These are phyloP conservation scores for Pyrgilauda ruficollis DNA, from an alignment of 2,113 vertebrate genomes.

Conservation along the genomic window DNA sequence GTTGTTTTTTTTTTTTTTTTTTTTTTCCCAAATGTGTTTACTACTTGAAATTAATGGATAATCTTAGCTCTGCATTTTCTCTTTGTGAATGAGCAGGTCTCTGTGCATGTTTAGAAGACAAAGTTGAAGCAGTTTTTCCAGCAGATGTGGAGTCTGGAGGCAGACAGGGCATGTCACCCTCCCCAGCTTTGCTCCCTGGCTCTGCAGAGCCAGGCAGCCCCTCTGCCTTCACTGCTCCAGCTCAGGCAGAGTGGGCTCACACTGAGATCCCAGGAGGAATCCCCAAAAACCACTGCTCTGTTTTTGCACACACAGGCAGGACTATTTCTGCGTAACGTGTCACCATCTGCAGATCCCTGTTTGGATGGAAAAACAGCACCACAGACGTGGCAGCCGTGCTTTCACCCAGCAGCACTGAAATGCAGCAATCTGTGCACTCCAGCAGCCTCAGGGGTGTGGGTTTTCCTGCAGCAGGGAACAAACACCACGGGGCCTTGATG, in stretches of 20 bases:
- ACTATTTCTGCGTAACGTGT: background rate
- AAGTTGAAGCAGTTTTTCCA: background rate
- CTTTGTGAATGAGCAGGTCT: background rate
- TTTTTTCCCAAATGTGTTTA: background rate
- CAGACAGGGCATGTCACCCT: background rate
- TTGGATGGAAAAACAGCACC: background rate
- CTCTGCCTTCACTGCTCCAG: background rate
- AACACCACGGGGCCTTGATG: background rate
- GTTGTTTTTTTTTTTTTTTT: too few relatives aligned
- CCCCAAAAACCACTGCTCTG: background rate
- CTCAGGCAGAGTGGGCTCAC: background rate
- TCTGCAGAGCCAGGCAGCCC: background rate
- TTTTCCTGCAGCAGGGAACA: background rate
- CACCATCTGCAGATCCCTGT: background rate
- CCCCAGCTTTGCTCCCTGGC: background rate
- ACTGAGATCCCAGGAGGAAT: background rate
- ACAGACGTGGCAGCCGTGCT: background rate
- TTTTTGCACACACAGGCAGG: background rate
- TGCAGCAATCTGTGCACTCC: background rate
- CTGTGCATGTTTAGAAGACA: background rate
- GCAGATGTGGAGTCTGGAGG: background rate
- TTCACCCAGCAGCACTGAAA: background rate
- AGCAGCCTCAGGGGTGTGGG: background rate
- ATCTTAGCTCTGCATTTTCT: background rate
- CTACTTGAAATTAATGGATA: background rate